phyloP scores from a whole-genome alignment of 2,888 invertebrate species.

The Hipparchia semele region DNA sequence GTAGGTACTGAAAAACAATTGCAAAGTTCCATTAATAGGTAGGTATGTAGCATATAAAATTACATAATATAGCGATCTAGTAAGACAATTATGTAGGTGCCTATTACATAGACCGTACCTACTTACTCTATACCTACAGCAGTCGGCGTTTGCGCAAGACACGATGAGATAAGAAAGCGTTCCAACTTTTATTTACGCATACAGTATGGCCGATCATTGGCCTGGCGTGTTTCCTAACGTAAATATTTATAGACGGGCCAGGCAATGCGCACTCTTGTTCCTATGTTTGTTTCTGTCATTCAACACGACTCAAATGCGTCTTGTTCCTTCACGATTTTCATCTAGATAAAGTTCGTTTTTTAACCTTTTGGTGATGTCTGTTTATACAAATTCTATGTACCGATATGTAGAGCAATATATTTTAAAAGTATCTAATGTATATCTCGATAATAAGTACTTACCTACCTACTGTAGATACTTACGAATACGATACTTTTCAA shows the following conservation, averaged over 20 bases:
- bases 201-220: constrained; percentile 75
- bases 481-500: too few relatives aligned
- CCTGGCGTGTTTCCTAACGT: constrained; percentile 78
- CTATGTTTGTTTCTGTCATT: constrained; percentile 81
- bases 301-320: constrained; percentile 61
- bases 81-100: too few relatives aligned
- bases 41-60: too few relatives aligned
- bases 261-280: constrained; percentile 72
- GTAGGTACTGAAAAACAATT: too few relatives aligned
- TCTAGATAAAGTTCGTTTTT: constrained; percentile 18
- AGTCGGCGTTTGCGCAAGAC: constrained; percentile 71
- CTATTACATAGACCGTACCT: too few relatives aligned
- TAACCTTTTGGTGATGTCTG: background rate
- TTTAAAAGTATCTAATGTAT: too few relatives aligned
- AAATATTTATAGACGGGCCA: constrained; percentile 79
- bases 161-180: constrained; percentile 77
- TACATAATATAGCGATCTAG: too few relatives aligned
- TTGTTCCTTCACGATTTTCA: constrained; percentile 38
- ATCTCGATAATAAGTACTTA: too few relatives aligned
- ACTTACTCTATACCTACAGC: too few relatives aligned
- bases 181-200: constrained; percentile 71
- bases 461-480: too few relatives aligned
- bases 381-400: background rate
- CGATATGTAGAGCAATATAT: too few relatives aligned
- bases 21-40: too few relatives aligned